These are phyloP conservation scores for Eudyptes chrysolophus DNA, from an alignment of 2,113 vertebrate species.

Conservation along the genomic window DNA sequence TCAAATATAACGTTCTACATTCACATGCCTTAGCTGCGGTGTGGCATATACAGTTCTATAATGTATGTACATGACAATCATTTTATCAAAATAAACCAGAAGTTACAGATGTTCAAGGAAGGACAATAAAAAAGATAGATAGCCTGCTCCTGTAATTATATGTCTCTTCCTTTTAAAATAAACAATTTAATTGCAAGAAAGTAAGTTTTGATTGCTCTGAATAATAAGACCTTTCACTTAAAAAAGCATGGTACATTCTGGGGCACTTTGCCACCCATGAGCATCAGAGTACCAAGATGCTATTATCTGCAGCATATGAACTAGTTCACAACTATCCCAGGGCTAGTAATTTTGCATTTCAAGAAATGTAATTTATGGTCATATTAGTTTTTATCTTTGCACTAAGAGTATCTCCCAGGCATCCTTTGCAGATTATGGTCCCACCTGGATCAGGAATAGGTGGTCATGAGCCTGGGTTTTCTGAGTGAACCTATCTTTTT, in stretches of 20 bases:
- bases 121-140: neutral
- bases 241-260: neutral
- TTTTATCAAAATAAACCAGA: neutral
- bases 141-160: neutral
- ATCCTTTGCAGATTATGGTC: neutral
- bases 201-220: neutral
- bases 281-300: neutral
- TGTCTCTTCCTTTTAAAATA: neutral
- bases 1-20: neutral
- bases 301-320: neutral
- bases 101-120: neutral
- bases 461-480: neutral
- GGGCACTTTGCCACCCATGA: constrained; percentile 8
- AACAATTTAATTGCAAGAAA: constrained; percentile 1
- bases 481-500: neutral
- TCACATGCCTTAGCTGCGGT: neutral
- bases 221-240: neutral
- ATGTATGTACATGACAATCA: neutral
- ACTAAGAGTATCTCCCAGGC: neutral
- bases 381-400: neutral
- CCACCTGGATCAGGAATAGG: neutral
- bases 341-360: neutral
- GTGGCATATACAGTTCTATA: neutral
- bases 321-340: constrained; percentile 12
- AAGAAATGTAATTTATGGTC: neutral